Evolutionary conservation across 30 jellyfish, hydroid and myxozoan species (phyloP), one percentile per base, ranked within the genome.

Genomic region (Catostylus mosaicus): DNA sequence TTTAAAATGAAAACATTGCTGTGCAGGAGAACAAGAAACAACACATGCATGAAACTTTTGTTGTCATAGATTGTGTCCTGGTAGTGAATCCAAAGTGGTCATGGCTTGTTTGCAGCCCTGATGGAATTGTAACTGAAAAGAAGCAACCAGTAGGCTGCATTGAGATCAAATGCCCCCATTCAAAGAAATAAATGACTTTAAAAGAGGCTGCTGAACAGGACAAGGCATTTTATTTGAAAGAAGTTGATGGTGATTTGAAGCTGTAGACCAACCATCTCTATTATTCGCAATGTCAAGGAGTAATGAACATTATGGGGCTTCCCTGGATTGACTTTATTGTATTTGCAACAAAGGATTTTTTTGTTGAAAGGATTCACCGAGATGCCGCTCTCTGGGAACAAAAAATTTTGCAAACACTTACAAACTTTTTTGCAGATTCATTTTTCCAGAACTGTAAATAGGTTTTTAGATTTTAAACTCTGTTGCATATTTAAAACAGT

Each of bases 21-120:
- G 22, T 70, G 9, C 38, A 33, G 65, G 29, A 70, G 30, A 34
- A 70, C 60, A 10, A 16, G 7, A 37, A 38, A 19, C 35, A 35
- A 9, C 77, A 29, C 29, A 19, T 26, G 54, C 30, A 37, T 3
- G 32, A 20, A 47, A 40, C 18, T 24, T 33, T 14, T 0, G 56
- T 10, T 5, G 34, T 73, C 3, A 18, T 27, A 27, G 33, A 57
- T 1, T 54, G 69, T 77, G 71, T 78, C 1, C n/a, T 77, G 33
- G 43, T 54, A 22, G 30, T 77, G 0, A 54, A 26, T 27, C 77
- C 79, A 33, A 31, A 30, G 23, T 54, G 67, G 51, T 78, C 88
- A 22, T 77, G 88, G 88, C 88, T 77, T 18, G 88, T 78, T 9
- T 7, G 88, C 67, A 77, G 88, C 78, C 88, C 88, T 56, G 88